Conservation (phyloP, 2,113 vertebrate species). For the Silurus glanis region DNA sequence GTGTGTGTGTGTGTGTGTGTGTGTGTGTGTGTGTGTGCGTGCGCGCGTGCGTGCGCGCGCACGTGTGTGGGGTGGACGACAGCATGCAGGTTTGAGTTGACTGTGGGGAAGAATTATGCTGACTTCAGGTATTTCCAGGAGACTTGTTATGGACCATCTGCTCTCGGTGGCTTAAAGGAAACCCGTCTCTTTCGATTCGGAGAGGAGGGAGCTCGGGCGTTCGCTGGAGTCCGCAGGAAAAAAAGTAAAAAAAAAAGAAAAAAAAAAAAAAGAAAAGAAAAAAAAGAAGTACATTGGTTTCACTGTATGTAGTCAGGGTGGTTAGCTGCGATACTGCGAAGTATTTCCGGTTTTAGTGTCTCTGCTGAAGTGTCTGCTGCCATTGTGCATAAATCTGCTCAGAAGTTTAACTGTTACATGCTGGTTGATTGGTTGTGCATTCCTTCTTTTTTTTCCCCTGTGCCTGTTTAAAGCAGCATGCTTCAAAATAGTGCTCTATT, state of each 20-base stretch:
- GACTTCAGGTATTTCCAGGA: slow-evolving; percentile 75
- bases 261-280: background rate
- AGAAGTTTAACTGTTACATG: slow-evolving; percentile 24
- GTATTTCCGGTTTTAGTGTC: slow-evolving; percentile 68
- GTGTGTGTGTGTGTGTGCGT: background rate
- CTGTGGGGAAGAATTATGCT: slow-evolving; percentile 69
- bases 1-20: background rate
- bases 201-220: slow-evolving; percentile 57
- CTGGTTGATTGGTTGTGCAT: background rate
- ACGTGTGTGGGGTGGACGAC: slow-evolving; percentile 18
- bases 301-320: slow-evolving; percentile 52
- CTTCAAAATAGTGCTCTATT: slow-evolving; percentile 7
- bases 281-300: slow-evolving; percentile 62
- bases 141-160: slow-evolving; percentile 71
- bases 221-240: slow-evolving; percentile 55
- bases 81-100: slow-evolving; percentile 67
- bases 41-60: background rate
- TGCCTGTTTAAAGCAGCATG: slow-evolving; percentile 11
- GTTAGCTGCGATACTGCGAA: slow-evolving; percentile 53
- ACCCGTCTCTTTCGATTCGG: slow-evolving; percentile 67
- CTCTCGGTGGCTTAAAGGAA: slow-evolving; percentile 70
- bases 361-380: slow-evolving; percentile 44
- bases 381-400: slow-evolving; percentile 47
- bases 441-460: slow-evolving; percentile 1
- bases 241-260: slow-evolving; percentile 46